These are phyloP conservation scores for Limnephilus auricula DNA, from an alignment of 2,888 invertebrate genomes.

Conservation along the genomic window DNA sequence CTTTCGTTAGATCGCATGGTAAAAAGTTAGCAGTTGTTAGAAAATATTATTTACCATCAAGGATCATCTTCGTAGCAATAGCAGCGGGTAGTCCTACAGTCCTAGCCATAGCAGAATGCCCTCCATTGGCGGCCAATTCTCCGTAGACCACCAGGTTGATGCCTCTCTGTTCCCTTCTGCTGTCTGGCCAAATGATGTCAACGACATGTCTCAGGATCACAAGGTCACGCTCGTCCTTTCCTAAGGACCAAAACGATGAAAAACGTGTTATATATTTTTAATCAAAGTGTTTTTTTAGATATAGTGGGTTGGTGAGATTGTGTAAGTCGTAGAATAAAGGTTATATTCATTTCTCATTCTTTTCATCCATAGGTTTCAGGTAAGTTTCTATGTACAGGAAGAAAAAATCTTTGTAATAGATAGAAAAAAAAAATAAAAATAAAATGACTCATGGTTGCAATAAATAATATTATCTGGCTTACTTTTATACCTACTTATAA, in stretches of 20 bases:
- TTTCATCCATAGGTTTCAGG: no score
- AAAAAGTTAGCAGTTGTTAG: neutral
- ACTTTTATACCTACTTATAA: no score
- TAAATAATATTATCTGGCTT: no score
- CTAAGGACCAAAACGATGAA: conserved; percentile 71
- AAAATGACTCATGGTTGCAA: no score
- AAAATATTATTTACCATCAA: conserved; percentile 84
- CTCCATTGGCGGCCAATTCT: conserved; percentile 74
- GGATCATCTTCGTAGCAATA: conserved; percentile 97
- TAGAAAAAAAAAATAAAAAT: no score
- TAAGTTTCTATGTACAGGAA: no score
- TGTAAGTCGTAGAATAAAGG: no score
- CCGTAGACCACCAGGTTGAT: conserved; percentile 96
- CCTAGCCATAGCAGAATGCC: conserved; percentile 94
- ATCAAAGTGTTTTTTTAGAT: neutral
- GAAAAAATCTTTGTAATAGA: no score
- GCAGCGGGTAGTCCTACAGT: conserved; percentile 87
- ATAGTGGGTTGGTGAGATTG: neutral
- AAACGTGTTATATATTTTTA: neutral
- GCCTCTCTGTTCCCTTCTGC: conserved; percentile 87
- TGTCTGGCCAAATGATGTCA: conserved; percentile 94
- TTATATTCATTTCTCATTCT: no score
- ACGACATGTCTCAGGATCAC: conserved; percentile 96
- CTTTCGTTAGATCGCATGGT: neutral
- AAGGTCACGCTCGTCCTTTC: conserved; percentile 91